These are phyloP conservation scores for Archocentrus centrarchus DNA, from an alignment of 2,113 vertebrate genomes.

Conservation along the genomic window DNA sequence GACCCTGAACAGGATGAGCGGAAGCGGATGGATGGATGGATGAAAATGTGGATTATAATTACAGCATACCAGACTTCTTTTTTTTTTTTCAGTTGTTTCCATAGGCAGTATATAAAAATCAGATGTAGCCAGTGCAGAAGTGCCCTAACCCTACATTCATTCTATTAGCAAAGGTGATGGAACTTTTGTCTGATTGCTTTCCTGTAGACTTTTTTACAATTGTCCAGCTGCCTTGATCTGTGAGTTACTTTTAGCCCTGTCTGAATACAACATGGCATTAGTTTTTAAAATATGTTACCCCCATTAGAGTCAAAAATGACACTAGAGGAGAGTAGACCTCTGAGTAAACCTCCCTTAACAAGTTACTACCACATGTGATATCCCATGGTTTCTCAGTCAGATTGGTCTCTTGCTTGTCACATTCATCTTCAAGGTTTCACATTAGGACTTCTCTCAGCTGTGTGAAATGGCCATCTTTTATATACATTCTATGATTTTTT, in stretches of 20 bases:
- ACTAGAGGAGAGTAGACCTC: background rate
- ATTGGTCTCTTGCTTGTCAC: too few species aligned
- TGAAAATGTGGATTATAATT: too few species aligned
- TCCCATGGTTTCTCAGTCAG: background rate
- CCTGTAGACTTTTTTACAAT: too few species aligned
- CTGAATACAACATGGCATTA: background rate
- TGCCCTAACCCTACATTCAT: background rate
- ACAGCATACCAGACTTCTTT: too few species aligned
- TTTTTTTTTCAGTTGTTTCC: background rate
- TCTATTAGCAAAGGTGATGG: too few species aligned
- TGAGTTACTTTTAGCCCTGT: background rate
- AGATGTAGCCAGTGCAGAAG: background rate
- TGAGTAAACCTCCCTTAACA: background rate
- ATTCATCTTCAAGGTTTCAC: background rate
- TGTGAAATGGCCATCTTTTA: constrained; percentile 26
- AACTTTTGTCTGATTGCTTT: background rate
- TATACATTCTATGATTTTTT: background rate
- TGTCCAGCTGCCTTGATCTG: too few species aligned
- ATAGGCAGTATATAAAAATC: background rate
- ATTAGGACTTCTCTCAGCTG: background rate
- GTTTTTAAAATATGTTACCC: too few species aligned
- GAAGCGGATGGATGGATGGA: too few species aligned
- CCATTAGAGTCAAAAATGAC: background rate
- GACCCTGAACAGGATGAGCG: too few species aligned
- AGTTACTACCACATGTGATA: background rate